Evolutionary conservation across 37 sponge, comb jelly and placozoan species (phyloP), one percentile per base, ranked within the genome.

Genomic region (Halichondria panicea): DNA sequence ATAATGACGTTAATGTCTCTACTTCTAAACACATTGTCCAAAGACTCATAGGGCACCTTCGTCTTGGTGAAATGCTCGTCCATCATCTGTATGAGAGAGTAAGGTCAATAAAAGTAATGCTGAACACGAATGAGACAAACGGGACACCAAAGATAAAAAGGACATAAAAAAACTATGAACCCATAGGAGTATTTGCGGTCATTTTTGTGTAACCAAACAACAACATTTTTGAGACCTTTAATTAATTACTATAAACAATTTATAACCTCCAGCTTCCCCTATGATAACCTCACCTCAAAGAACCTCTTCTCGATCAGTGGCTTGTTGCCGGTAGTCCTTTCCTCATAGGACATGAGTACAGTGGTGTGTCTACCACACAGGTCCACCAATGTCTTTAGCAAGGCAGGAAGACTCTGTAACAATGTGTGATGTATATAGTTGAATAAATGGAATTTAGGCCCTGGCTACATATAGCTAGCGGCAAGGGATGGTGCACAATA

Each of bases 281-380:
- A 48, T n/a, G 24, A 13, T 22, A 42, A 21, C 3, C 68, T 65
- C 70, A 88, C 84, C 41, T 83, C 39, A 57, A 94, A 86, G 41
- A 94, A 94, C 37, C 13, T 50, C 38, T 46, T 75, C 34, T 84
- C 81, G 33, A 90, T 55, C 44, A 83, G 55, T n/a, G 59, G 72
- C 58, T 95, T 95, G 39, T 88, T 77, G 18, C 92, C 92, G 46
- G 84, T 91, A 3, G 72, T 66, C 65, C 95, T 90, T 55, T 87
- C 81, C 73, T 95, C 95, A 77, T 91, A 95, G 34, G 75, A 78
- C 79, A 91, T 70, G 28, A 91, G 21, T 2, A 95, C 48, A 21
- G 71, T 32, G 6, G 95, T 81, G 19, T 73, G 40, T 4, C 1
- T 36, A 7, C 36, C 67, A 24, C 80, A 62, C 46, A 95, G 55